Evolutionary conservation across 2,797 vertebrate genomes (phyloP).

Genomic region (Myotis planiceps): DNA sequence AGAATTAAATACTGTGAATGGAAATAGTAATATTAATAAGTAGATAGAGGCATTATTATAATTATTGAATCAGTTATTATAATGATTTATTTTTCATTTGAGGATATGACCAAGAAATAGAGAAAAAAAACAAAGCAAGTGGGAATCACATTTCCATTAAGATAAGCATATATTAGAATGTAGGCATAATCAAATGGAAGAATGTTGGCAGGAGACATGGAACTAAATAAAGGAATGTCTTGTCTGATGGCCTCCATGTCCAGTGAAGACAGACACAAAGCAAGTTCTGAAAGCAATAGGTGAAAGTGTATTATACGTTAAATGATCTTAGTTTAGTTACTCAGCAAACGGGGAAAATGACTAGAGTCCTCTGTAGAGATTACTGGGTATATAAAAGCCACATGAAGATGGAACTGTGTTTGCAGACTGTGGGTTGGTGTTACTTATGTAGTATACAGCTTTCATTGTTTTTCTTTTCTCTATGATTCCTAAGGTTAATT

Average conservation of each 20-base stretch:
- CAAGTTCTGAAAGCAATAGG: neutral
- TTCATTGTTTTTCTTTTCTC: neutral
- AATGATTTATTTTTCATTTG: neutral
- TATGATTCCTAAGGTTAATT: neutral
- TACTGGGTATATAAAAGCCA: neutral
- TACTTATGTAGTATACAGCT: neutral
- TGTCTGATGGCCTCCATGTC: neutral
- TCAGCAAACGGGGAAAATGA: neutral
- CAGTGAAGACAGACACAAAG: neutral
- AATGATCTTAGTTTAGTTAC: neutral
- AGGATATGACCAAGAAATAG: neutral
- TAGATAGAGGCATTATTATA: neutral
- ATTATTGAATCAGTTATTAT: neutral
- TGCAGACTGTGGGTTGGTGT: neutral
- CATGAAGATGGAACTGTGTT: neutral
- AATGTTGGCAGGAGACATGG: neutral
- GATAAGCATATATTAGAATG: neutral
- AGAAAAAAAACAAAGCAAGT: neutral
- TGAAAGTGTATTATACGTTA: neutral
- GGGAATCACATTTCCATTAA: neutral
- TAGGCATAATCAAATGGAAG: neutral
- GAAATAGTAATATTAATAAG: neutral
- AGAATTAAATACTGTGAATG: neutral
- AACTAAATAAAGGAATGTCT: neutral
- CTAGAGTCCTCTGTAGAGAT: neutral